Base-by-base conservation (phyloP, 1,140 invertebrate species). In the Plutomurus gul region DNA sequence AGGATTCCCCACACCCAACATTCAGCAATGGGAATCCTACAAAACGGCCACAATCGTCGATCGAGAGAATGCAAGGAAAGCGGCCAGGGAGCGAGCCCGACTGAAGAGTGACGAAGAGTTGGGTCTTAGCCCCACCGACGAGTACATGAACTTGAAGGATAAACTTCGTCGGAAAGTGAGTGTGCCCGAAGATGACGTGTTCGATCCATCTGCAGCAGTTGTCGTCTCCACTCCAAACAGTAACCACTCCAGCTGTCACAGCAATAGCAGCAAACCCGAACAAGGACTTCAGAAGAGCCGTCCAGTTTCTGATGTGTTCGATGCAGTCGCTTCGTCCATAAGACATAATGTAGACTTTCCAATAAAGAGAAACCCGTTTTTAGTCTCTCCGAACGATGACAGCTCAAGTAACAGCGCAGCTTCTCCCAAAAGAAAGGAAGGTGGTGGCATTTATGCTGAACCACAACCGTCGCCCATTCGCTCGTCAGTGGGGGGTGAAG, bases 101-200 rank as follows among this genome's bases (percentile, higher is more conserved):
- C 85, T 93, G 3, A 92, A 92, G 84, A 92, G 90, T 46, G 92
- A 94, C 84, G 89, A 91, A 79, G 91, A 93, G 84, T 84, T 93
- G 4, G 91, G 92, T 11, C 86, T 94, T 0, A 93, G 91, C 85
- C 92, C 92, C 1, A 91, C 92, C 81, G 90, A 93, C 83, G 87
- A 87, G 75, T 84, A 89, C 46, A 79, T 91, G 5, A 22, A 20
- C 10, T 79, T 90, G 2, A 87, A 88, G 81, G 86, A 89, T 84
- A 91, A 88, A 84, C 85, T 88, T 1, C 88, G 87, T 81, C 88
- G 88, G 79, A 89, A 89, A 72, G 30, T 77, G 18, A 84, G 82
- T 82, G 85, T 65, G 90, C 89, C 85, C 3, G 81, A 82, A 49
- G 78, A 81, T 20, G 79, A 80, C 16, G 43, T 81, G 1, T 82